Evolutionary conservation across 2,113 vertebrate genomes (phyloP).

Genomic region (Channa maculata): DNA sequence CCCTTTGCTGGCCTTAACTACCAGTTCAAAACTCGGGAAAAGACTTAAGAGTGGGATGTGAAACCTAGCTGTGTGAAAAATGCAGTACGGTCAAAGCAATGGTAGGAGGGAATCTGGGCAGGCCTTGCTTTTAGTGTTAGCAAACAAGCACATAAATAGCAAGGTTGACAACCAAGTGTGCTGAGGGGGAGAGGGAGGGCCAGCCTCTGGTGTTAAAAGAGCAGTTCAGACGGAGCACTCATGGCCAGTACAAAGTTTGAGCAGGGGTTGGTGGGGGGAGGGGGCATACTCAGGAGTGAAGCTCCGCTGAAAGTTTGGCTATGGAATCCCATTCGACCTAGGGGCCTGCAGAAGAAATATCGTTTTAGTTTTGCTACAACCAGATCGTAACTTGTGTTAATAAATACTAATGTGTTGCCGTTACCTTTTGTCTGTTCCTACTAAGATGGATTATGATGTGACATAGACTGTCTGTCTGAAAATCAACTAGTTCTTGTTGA

Average conservation of each 20-base stretch:
- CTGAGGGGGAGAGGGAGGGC: conserved; percentile 1
- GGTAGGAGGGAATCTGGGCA: conserved; percentile 52
- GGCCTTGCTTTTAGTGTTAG: conserved; percentile 65
- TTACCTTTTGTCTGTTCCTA: neutral
- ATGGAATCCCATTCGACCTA: conserved; percentile 65
- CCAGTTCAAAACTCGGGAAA: conserved; percentile 42
- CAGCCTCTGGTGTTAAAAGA: conserved; percentile 68
- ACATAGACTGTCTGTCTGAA: too few relatives aligned
- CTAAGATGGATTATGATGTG: neutral
- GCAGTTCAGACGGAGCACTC: conserved; percentile 61
- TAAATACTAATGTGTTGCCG: neutral
- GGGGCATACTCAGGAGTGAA: conserved; percentile 53
- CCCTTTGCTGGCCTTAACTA: conserved; percentile 66
- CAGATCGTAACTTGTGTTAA: neutral
- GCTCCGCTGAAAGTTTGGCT: conserved; percentile 54
- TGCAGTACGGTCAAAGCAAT: conserved; percentile 25
- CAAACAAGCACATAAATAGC: conserved; percentile 81
- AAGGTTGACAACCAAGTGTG: conserved; percentile 66
- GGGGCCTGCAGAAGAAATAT: conserved; percentile 35
- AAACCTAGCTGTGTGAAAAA: conserved; percentile 62
- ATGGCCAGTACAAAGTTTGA: conserved; percentile 63
- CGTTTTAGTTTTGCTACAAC: conserved; percentile 11
- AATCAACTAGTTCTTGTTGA: neutral
- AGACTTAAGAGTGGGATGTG: conserved; percentile 40
- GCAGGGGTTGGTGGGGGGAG: conserved; percentile 44